Conservation (phyloP, 2,797 vertebrate genomes). For the Danio albolineatus region DNA sequence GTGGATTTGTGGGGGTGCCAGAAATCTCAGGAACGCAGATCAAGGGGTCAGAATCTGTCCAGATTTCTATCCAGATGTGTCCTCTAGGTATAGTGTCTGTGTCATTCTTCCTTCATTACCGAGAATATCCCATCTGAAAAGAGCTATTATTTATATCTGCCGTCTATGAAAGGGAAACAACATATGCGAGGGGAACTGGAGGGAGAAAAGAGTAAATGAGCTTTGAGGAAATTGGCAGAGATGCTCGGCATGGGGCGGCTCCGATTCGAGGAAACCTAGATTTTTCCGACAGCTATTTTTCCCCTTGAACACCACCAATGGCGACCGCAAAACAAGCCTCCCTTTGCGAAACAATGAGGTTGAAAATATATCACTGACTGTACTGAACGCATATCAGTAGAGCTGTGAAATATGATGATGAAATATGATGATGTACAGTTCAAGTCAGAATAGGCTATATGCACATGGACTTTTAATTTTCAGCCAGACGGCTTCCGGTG, state of each 20-base stretch:
- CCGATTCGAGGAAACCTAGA: constrained; percentile 51
- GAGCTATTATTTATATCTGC: constrained; percentile 52
- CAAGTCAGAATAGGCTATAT: no score
- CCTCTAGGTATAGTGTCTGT: constrained; percentile 30
- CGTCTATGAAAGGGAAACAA: constrained; percentile 49
- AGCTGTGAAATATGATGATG: no score
- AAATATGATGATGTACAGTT: no score
- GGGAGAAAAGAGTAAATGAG: constrained; percentile 46
- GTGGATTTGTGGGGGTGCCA: constrained; percentile 8
- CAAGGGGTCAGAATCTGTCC: constrained; percentile 41
- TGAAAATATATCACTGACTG: constrained; percentile 46
- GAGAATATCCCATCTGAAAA: constrained; percentile 31
- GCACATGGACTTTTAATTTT: no score
- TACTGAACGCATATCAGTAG: constrained; percentile 28
- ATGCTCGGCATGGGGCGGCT: constrained; percentile 39
- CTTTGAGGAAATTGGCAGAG: constrained; percentile 45
- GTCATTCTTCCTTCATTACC: constrained; percentile 2
- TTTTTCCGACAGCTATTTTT: constrained; percentile 39
- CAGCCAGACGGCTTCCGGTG: no score
- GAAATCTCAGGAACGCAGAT: constrained; percentile 39
- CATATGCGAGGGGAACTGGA: constrained; percentile 38
- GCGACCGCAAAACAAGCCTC: constrained; percentile 37
- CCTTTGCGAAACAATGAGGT: constrained; percentile 52
- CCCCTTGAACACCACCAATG: constrained; percentile 22
- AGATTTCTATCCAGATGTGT: constrained; percentile 54